A percentile compares a stretch with the other conserved stretches of the same genome.
Conservation (phyloP, 2,888 invertebrate genomes). For the Agrypnus murinus region DNA sequence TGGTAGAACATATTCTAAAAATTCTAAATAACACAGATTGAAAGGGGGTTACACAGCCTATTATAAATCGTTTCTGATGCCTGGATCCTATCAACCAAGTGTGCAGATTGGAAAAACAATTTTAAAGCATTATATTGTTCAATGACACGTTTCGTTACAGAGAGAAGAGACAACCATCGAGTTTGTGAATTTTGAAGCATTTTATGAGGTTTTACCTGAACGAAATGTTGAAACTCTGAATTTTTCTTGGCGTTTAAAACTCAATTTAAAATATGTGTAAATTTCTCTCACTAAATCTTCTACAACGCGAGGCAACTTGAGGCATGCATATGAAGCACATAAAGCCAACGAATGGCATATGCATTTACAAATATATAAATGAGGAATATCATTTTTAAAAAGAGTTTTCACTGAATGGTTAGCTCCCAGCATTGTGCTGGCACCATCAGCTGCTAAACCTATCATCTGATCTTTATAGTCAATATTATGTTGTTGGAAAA, state of each 20-base stretch:
- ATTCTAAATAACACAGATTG: no score
- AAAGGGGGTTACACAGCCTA: no score
- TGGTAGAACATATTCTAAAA: no score
- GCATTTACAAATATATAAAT: slow-evolving; percentile 4
- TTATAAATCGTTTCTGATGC: no score
- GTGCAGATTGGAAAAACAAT: no score
- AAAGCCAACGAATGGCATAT: neutral
- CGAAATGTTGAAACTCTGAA: slow-evolving; percentile 53
- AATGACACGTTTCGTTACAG: no score
- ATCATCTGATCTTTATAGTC: slow-evolving; percentile 2
- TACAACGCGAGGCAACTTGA: slow-evolving; percentile 60
- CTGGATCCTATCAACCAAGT: no score
- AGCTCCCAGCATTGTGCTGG: slow-evolving; percentile 7
- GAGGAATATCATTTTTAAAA: no score
- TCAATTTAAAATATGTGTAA: slow-evolving; percentile 49
- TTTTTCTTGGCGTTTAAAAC: slow-evolving; percentile 48
- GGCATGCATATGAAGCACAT: slow-evolving; percentile 62
- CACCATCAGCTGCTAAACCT: slow-evolving; percentile 31
- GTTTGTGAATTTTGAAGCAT: no score
- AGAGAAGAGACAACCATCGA: slow-evolving; percentile 53
- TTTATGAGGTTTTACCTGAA: no score
- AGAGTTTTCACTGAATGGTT: slow-evolving; percentile 19
- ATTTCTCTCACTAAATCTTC: slow-evolving; percentile 58
- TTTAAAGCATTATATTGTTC: no score
- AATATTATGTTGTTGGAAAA: slow-evolving; percentile 15